A percentile compares a stretch with the other conserved stretches of the same genome.
These are phyloP conservation scores for Liparis tanakae DNA, from an alignment of 2,797 vertebrate species.

Conservation along the genomic window DNA sequence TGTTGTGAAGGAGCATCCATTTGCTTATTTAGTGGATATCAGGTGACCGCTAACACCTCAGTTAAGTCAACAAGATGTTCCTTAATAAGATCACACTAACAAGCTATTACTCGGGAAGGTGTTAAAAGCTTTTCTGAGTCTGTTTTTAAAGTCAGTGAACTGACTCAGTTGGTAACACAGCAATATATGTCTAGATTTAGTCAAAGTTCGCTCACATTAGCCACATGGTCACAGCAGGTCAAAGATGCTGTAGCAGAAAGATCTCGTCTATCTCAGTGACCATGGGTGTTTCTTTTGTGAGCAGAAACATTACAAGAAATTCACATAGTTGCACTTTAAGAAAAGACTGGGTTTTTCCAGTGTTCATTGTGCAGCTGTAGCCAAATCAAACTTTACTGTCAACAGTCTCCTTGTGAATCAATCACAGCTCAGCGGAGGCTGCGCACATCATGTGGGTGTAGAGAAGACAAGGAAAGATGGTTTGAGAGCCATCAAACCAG, in stretches of 20 bases:
- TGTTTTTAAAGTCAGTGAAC: constrained; percentile 19
- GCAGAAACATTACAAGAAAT: background rate
- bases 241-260: constrained; percentile 3
- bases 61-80: constrained; percentile 65
- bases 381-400: background rate
- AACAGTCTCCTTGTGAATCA: constrained; percentile 15
- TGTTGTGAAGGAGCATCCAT: constrained; percentile 3
- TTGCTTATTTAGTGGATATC: constrained; percentile 37
- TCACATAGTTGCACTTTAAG: background rate
- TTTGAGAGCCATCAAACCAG: constrained; percentile 36
- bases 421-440: background rate
- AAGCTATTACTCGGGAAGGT: constrained; percentile 52
- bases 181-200: constrained; percentile 11
- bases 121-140: constrained; percentile 54
- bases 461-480: constrained; percentile 21
- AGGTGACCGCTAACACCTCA: constrained; percentile 35
- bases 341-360: background rate
- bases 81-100: constrained; percentile 74
- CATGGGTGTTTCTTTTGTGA: background rate
- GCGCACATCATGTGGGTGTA: background rate
- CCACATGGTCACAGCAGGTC: background rate
- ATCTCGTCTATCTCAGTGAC: background rate
- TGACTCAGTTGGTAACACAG: background rate
- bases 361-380: background rate
- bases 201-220: background rate